Evolutionary conservation across 1,140 invertebrate genomes (phyloP), one percentile per base, ranked within the genome.

Genomic region (Neotoxoptera formosana): DNA sequence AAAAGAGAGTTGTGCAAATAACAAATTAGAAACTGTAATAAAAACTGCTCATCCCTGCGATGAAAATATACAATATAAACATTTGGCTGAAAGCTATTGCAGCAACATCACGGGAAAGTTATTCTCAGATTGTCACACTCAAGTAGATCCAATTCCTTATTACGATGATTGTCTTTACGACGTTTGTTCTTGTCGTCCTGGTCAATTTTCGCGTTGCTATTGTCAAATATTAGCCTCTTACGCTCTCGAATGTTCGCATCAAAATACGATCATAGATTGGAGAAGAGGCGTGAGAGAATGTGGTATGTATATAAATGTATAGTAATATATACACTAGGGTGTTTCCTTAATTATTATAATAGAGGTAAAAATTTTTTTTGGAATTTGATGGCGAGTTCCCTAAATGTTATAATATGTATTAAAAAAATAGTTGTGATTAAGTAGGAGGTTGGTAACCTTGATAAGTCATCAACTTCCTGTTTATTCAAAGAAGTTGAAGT

Each of bases 131-230:
- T 98, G 98, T 94, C 97, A 97, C 94, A 96, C 96, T 95, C 95
- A 96, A 94, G 97, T 98, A 23, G 97, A 98, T 95, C 97, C 97
- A 6, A 96, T 97, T 76, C 95, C 96, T 25, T 98, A 96, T 95
- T 97, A 98, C 95, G 96, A 97, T 94, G 96, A 98, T 95, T 99
- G 98, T 95, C 94, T 98, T 94, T 98, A 97, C 95, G 98, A 99
- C 95, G 96, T 98, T 95, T 99, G 98, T 94, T 96, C 97, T 25
- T 99, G 98, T 95, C 96, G 96, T 90, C 93, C 91, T 20, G 94
- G 93, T 41, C 94, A 95, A 67, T 90, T 93, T 51, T 95, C 95
- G 45, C 96, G 95, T 90, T 99, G 98, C 94, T 95, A 98, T 87
- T 99, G 98, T 95, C 97, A 98, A 9, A 97, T 97, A 17, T 94